phyloP scores from a whole-genome alignment of 2,113 vertebrate genomes.

The Tachuris rubrigastra region DNA sequence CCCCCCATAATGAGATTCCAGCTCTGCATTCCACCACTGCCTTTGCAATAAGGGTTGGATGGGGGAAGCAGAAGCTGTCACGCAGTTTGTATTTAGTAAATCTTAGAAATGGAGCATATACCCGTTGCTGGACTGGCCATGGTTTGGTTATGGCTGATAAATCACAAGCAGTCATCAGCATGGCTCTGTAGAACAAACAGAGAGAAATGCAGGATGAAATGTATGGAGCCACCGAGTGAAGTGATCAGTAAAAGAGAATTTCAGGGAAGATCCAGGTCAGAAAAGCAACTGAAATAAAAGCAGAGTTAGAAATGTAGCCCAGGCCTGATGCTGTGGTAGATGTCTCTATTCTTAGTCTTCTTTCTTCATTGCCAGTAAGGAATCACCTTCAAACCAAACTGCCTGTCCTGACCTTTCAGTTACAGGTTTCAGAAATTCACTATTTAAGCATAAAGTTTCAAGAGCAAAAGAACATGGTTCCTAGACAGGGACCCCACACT shows the following conservation, averaged over 20 bases:
- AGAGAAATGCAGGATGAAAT: background rate
- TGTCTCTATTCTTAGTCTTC: background rate
- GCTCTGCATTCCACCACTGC: background rate
- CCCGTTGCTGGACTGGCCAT: constrained; percentile 96
- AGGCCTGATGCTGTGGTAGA: background rate
- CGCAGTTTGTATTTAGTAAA: background rate
- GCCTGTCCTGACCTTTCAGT: background rate
- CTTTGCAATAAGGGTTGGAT: background rate
- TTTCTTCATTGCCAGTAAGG: background rate
- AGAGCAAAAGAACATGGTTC: background rate
- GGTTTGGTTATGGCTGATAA: constrained; percentile 98
- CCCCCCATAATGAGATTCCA: background rate
- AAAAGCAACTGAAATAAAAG: background rate
- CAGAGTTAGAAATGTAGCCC: background rate
- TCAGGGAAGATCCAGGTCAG: background rate
- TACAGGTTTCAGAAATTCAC: background rate
- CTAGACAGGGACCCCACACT: background rate
- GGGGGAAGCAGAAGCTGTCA: background rate
- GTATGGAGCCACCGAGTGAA: background rate
- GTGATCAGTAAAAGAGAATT: background rate
- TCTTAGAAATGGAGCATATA: constrained; percentile 58
- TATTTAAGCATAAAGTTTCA: background rate
- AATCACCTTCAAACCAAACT: background rate
- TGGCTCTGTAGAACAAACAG: constrained; percentile 79
- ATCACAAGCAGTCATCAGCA: constrained; percentile 99